Evolutionary conservation across 2,113 vertebrate genomes (phyloP), one percentile per base, ranked within the genome.

Genomic region (Heterotilapia buettikoferi): DNA sequence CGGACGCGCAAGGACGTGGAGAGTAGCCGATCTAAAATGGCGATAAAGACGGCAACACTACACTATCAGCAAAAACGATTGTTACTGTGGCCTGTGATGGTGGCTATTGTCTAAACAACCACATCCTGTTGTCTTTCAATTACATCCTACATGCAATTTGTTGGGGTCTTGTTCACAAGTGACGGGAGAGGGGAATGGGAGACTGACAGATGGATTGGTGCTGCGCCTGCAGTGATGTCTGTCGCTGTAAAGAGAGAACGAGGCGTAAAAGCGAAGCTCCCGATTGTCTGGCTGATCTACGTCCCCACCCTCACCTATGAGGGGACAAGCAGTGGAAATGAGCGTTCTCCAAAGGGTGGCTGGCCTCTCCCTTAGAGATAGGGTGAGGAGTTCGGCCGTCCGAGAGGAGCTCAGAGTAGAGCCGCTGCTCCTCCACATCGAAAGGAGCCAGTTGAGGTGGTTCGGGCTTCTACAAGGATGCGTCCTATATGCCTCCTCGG

Each of bases 1-100:
- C 19, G 86, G 89, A 88, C 80, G 3, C 6, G 79, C 53, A 88
- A 89, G 86, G 90, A 93, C 86, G 45, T 24, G 11, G 13, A 71
- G 81, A 84, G 50, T 7, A 57, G 57, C 43, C 18, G 18, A 33
- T 89, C 76, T 80, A 13, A 87, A 57, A 71, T 19, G 53, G 19
- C 21, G 50, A 83, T 78, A 21, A 85, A 85, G 24, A 83, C 10
- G 2, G 40, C 29, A 50, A 50, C 54, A 24, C 52, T 18, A 29
- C 29, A 40, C 31, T 21, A 31, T 80, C 66, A 76, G 71, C 24
- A 40, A 40, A 63, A 36, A 43, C 11, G 10, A 61, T 50, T 86
- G 9, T 81, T 45, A 29, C 12, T 63, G 59, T 18, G n/a, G 33
- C 52, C n/a, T 80, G 29, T 68, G 36, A 14, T 29, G 71, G 26